Evolutionary conservation across 2,888 invertebrate species (phyloP).

Genomic region (Thymelicus acteon): DNA sequence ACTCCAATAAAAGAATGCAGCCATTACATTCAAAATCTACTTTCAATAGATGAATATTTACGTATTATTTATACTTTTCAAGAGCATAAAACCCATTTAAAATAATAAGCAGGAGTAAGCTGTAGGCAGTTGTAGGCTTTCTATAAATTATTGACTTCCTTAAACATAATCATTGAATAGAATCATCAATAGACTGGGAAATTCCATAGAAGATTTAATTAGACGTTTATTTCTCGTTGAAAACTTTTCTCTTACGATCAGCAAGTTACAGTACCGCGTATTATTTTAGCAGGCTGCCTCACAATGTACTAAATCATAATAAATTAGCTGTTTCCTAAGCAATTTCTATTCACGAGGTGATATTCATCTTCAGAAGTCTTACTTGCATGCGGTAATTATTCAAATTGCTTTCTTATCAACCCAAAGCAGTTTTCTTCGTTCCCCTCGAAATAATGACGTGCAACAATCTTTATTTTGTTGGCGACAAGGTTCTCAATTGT

Average conservation of each 20-base stretch:
- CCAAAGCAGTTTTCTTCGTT: conserved; percentile 69
- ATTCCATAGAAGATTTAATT: background rate
- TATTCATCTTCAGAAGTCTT: conserved; percentile 75
- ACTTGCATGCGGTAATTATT: conserved; percentile 72
- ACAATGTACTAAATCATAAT: conserved; percentile 45
- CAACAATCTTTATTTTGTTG: conserved; percentile 1
- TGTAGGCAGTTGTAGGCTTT: no score
- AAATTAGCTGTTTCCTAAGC: conserved; percentile 36
- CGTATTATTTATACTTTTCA: no score
- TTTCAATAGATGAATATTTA: no score
- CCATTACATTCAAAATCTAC: no score
- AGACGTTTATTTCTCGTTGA: background rate
- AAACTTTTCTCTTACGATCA: background rate
- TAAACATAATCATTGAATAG: no score
- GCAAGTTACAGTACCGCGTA: background rate
- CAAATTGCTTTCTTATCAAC: conserved; percentile 77
- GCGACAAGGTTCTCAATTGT: conserved; percentile 10
- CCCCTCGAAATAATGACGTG: conserved; percentile 45
- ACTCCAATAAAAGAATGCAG: no score
- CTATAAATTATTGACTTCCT: no score
- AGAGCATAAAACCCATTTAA: no score
- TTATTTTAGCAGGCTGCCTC: conserved; percentile 32
- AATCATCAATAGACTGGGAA: background rate
- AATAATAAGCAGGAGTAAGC: no score
- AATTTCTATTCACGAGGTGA: conserved; percentile 43